Percentiles rank a stretch among this genome's conserved stretches.
Evolutionary conservation across 1,140 invertebrate species (phyloP).

Genomic region (Eriosoma lanigerum): DNA sequence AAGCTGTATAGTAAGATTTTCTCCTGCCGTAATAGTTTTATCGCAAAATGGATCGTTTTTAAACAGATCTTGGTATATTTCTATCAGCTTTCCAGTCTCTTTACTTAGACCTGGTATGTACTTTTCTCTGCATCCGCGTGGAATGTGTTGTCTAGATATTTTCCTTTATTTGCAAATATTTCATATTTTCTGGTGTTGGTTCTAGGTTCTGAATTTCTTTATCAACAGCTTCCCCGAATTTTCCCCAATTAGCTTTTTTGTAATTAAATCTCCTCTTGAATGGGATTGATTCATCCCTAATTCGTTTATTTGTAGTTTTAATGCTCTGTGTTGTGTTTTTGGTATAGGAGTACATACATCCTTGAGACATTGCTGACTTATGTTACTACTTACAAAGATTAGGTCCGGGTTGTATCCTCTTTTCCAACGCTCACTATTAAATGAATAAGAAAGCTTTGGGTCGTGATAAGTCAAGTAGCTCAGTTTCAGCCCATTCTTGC

Average conservation of each 20-base stretch:
- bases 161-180: slow-evolving; percentile 22
- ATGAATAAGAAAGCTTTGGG: slow-evolving; percentile 33
- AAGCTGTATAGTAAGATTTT: slow-evolving; percentile 12
- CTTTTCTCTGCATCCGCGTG: slow-evolving; percentile 19
- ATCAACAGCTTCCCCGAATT: slow-evolving; percentile 3
- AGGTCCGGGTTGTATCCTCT: slow-evolving; percentile 48
- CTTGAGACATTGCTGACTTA: slow-evolving; percentile 16
- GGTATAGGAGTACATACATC: slow-evolving; percentile 27
- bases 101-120: slow-evolving; percentile 47
- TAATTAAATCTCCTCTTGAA: slow-evolving; percentile 45
- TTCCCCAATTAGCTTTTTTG: slow-evolving; percentile 45
- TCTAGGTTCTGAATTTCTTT: slow-evolving; percentile 17
- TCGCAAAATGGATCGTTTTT: slow-evolving; percentile 37
- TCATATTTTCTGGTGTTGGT: slow-evolving; percentile 25
- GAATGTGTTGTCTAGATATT: slow-evolving; percentile 47
- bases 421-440: slow-evolving; percentile 47
- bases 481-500: slow-evolving; percentile 21
- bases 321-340: slow-evolving; percentile 34
- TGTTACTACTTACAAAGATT: slow-evolving; percentile 35
- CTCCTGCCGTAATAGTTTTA: slow-evolving; percentile 24
- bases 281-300: slow-evolving; percentile 10
- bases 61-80: slow-evolving; percentile 40
- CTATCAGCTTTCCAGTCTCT: slow-evolving; percentile 16
- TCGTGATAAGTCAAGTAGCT: slow-evolving; percentile 28
- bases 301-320: slow-evolving; percentile 25